These are phyloP conservation scores for Manacus vitellinus DNA, from an alignment of 2,113 vertebrate species.

Conservation along the genomic window DNA sequence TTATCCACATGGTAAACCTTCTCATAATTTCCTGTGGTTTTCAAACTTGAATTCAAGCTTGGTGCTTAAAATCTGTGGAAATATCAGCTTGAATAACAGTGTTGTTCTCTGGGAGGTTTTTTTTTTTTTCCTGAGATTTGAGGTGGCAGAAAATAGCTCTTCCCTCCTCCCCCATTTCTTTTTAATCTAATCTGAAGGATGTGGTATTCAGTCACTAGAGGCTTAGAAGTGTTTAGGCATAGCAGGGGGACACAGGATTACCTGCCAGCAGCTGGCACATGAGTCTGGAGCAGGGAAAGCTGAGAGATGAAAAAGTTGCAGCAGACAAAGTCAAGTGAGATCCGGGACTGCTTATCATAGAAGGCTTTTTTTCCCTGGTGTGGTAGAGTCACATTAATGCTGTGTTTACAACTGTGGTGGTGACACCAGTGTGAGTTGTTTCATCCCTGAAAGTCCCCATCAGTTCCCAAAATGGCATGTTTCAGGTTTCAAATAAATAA, in stretches of 20 bases:
- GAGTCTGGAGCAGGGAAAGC: neutral
- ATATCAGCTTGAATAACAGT: neutral
- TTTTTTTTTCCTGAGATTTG: neutral
- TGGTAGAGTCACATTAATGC: neutral
- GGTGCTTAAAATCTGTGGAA: neutral
- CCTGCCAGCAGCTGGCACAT: neutral
- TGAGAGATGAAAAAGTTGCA: neutral
- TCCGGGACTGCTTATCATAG: neutral
- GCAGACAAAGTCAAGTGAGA: neutral
- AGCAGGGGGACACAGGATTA: neutral
- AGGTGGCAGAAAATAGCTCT: neutral
- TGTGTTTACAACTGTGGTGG: neutral
- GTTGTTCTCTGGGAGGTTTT: neutral
- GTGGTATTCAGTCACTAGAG: neutral
- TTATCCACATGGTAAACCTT: conserved; percentile 27
- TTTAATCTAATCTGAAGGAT: neutral
- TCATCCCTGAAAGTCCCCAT: neutral
- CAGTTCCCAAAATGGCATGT: fast-evolving
- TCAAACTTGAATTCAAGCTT: neutral
- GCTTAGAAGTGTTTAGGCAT: neutral
- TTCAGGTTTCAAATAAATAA: neutral
- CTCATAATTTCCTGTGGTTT: neutral
- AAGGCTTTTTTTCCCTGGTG: neutral
- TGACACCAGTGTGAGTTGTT: neutral
- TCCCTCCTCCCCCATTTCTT: fast-evolving